Conservation (phyloP, 2,113 vertebrate species). For the human region GRCh38 chr9:16477001-16477500, state of each 20-base stretch:
- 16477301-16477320: not conserved
- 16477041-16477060: not conserved
- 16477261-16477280: too few relatives aligned
- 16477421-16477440: not conserved
- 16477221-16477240: too few relatives aligned
- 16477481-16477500: not conserved
- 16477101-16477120: not conserved
- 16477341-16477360: conserved; percentile 16
- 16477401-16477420: conserved; percentile 4
- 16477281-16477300: not conserved
- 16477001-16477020: not conserved
- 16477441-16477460: not conserved
- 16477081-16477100: not conserved
- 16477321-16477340: not conserved
- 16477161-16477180: too few relatives aligned
- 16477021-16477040: not conserved
- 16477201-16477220: too few relatives aligned
- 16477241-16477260: too few relatives aligned
- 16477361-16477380: not conserved
- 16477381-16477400: not conserved
- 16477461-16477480: not conserved
- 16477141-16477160: too few relatives aligned
- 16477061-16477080: not conserved
- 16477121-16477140: too few relatives aligned
- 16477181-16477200: too few relatives aligned